Evolutionary conservation across 2,797 vertebrate species (phyloP), one percentile per base, ranked within the genome.

Genomic region (Acestrorhynchus altus): DNA sequence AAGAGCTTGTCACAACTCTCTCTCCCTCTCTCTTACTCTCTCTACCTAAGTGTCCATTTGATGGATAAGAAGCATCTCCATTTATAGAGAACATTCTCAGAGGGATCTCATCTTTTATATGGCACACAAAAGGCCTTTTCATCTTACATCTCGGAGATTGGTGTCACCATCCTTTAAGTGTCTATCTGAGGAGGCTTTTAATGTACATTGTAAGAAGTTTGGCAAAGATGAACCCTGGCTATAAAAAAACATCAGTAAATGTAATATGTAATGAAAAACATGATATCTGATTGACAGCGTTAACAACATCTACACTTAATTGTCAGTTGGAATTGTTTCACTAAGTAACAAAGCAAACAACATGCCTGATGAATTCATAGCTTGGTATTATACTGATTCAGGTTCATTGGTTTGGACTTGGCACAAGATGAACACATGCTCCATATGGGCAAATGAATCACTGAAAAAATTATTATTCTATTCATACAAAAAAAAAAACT

Each of bases 131-230:
- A 70, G 31, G 26, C 28, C 49, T 80, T 49, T 74, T 74, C 28
- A 49, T 40, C 65, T 69, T 64, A 54, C 35, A 77, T 71, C 39
- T 64, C 67, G 20, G 46, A 42, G 59, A 77, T 54, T 44, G 46
- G 40, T 77, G 20, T 61, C 66, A 63, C 56, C 47, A 51, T 20
- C 39, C 31, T 16, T 26, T 35, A 69, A 51, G 66, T 69, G 75
- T 71, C 46, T 54, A 63, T 77, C 46, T 61, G 46, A 63, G 35
- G 13, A 71, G 76, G 47, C 9, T 77, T 77, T 77, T 71, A 69
- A 69, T 69, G 66, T 69, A 64, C 67, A 71, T 71, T 77, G 70
- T 44, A 20, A 56, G 31, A 77, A 77, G 39, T 18, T 72, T 39
- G 31, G 13, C 49, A 72, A 65, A 71, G 24, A 46, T 35, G 52